Evolutionary conservation across 2,888 invertebrate genomes (phyloP).

Genomic region (Trimorus sp.): DNA sequence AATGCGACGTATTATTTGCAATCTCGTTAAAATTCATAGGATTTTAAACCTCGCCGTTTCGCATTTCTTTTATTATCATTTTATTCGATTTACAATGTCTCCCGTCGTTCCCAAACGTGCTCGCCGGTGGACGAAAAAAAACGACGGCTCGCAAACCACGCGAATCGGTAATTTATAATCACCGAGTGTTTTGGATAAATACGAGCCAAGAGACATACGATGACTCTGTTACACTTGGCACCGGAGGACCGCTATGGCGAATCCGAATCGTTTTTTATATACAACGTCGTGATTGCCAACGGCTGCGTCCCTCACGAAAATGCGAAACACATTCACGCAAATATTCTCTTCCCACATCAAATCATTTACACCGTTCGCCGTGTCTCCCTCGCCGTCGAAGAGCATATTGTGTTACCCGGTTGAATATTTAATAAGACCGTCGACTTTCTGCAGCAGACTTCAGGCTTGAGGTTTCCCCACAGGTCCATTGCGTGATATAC

Average conservation of each 20-base stretch:
- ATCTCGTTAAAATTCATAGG: constrained; percentile 61
- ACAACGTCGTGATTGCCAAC: constrained; percentile 25
- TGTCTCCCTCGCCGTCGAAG: constrained; percentile 58
- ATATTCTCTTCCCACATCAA: constrained; percentile 62
- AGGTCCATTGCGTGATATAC: constrained; percentile 64
- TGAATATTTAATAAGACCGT: constrained; percentile 82
- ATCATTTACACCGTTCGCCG: constrained; percentile 61
- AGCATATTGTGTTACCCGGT: constrained; percentile 82
- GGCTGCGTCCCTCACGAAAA: constrained; percentile 12
- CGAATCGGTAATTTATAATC: constrained; percentile 42
- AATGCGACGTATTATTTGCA: constrained; percentile 49
- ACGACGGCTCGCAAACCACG: constrained; percentile 16
- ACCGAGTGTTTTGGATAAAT: constrained; percentile 22
- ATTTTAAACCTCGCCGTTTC: constrained; percentile 76
- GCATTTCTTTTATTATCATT: constrained; percentile 41
- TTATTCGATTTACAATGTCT: constrained; percentile 51
- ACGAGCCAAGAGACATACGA: constrained; percentile 24
- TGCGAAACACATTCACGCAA: constrained; percentile 34
- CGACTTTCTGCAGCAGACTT: constrained; percentile 74
- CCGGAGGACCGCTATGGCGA: neutral
- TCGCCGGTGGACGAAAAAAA: constrained; percentile 25
- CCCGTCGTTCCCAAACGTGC: constrained; percentile 26
- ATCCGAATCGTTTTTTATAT: constrained; percentile 38
- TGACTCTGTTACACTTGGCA: constrained; percentile 7
- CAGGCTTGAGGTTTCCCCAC: constrained; percentile 69